phyloP scores from a whole-genome alignment of 2,113 vertebrate species.

The Protomyctophum bolini region DNA sequence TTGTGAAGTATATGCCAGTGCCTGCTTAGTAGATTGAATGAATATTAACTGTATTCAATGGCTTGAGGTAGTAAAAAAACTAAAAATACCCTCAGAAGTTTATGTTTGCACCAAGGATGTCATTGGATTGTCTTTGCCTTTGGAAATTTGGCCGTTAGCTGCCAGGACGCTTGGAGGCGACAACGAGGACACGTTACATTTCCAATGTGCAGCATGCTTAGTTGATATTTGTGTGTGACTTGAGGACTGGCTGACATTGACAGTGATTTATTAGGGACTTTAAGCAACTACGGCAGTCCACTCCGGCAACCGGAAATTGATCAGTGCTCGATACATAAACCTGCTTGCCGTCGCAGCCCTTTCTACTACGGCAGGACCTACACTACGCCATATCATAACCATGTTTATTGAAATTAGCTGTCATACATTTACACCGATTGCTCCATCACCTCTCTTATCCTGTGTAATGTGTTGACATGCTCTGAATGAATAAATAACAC shows the following conservation, averaged over 20 bases:
- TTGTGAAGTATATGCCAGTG: constrained; percentile 2
- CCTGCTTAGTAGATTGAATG: constrained; percentile 11
- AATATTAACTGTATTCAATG: constrained; percentile 11
- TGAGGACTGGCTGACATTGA: constrained; percentile 20
- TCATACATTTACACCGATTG: too few species aligned
- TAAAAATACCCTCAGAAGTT: constrained; percentile 46
- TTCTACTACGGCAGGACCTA: too few species aligned
- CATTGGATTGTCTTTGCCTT: constrained; percentile 9
- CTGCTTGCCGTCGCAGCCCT: too few species aligned
- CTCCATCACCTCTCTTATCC: too few species aligned
- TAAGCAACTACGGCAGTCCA: too few species aligned
- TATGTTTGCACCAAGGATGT: constrained; percentile 5
- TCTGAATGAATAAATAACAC: too few species aligned
- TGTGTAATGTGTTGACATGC: too few species aligned
- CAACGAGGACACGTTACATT: constrained; percentile 24
- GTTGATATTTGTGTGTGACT: constrained; percentile 24
- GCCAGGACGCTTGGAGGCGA: background rate
- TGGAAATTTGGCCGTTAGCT: constrained; percentile 26
- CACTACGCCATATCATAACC: too few species aligned
- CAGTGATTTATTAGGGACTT: constrained; percentile 12
- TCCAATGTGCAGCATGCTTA: constrained; percentile 40
- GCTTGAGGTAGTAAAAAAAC: constrained; percentile 44
- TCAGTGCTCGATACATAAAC: too few species aligned
- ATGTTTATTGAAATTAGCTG: too few species aligned
- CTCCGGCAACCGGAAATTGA: too few species aligned